phyloP scores from a whole-genome alignment of 2,888 invertebrate species.

The Mongoloraphidia duomilia region DNA sequence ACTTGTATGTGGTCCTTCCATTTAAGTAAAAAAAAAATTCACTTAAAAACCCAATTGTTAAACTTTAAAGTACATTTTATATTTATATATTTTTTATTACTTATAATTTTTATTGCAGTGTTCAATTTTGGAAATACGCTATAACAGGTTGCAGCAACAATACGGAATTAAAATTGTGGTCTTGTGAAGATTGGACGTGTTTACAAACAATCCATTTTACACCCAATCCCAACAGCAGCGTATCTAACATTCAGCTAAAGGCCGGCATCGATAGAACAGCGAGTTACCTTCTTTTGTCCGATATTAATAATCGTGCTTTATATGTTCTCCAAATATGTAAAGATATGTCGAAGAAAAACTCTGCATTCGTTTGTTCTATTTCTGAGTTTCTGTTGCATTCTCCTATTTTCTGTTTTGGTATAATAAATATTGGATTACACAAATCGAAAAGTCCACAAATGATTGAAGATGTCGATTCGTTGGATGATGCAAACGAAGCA shows the following conservation, averaged over 20 bases:
- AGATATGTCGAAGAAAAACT: conserved; percentile 39
- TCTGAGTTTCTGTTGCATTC: conserved; percentile 79
- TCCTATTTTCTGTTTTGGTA: conserved; percentile 78
- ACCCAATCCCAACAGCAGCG: conserved; percentile 31
- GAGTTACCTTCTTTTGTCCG: conserved; percentile 74
- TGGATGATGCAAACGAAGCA: conserved; percentile 36
- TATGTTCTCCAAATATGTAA: conserved; percentile 65
- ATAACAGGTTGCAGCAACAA: conserved; percentile 84
- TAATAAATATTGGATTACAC: conserved; percentile 57
- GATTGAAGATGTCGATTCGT: conserved; percentile 39
- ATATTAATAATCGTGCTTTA: conserved; percentile 68
- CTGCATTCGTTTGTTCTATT: conserved; percentile 54
- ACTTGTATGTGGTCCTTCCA: too few relatives aligned
- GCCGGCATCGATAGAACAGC: conserved; percentile 75
- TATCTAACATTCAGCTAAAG: conserved; percentile 41
- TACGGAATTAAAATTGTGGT: conserved; percentile 84
- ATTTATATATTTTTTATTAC: conserved; percentile 5
- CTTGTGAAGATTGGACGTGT: conserved; percentile 88
- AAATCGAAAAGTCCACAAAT: conserved; percentile 32
- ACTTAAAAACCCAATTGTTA: too few relatives aligned
- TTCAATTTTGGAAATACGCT: conserved; percentile 89
- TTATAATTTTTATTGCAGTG: conserved; percentile 27
- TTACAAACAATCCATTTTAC: conserved; percentile 71
- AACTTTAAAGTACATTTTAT: not conserved
- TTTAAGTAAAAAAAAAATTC: too few relatives aligned